Conservation (phyloP, 2,888 invertebrate genomes). For the Antheraea yamamai region DNA sequence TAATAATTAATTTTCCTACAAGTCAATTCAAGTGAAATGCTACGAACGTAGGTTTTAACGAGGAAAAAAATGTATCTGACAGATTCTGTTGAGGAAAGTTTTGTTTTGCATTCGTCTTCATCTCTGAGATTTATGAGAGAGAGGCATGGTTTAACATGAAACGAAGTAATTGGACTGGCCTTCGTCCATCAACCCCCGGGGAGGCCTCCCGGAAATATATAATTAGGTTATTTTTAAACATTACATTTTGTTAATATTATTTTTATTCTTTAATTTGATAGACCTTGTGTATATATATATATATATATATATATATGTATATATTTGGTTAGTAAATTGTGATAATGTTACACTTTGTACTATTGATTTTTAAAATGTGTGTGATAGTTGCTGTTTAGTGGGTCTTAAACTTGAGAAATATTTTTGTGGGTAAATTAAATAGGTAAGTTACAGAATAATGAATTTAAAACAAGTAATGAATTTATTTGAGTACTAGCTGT, state of each 20-base stretch:
- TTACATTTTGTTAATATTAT: not conserved
- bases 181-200: not conserved
- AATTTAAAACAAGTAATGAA: no score
- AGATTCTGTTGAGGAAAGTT: conserved; percentile 39
- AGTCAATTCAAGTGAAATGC: conserved; percentile 45
- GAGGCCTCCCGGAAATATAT: not conserved
- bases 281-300: not conserved
- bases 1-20: conserved; percentile 13
- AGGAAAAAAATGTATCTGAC: conserved; percentile 44
- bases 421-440: no score
- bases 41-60: conserved; percentile 35
- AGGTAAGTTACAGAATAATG: no score
- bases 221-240: not conserved
- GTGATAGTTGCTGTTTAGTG: no score
- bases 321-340: not conserved
- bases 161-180: not conserved
- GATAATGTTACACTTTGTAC: not conserved
- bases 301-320: no score
- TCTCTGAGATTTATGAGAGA: conserved; percentile 32
- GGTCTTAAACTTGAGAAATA: no score
- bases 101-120: conserved; percentile 40
- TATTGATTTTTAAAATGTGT: not conserved
- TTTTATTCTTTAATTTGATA: not conserved
- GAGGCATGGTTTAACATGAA: conserved; percentile 7
- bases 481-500: no score